These are phyloP conservation scores for Eclectus roratus DNA, from an alignment of 2,113 vertebrate species.

Conservation along the genomic window DNA sequence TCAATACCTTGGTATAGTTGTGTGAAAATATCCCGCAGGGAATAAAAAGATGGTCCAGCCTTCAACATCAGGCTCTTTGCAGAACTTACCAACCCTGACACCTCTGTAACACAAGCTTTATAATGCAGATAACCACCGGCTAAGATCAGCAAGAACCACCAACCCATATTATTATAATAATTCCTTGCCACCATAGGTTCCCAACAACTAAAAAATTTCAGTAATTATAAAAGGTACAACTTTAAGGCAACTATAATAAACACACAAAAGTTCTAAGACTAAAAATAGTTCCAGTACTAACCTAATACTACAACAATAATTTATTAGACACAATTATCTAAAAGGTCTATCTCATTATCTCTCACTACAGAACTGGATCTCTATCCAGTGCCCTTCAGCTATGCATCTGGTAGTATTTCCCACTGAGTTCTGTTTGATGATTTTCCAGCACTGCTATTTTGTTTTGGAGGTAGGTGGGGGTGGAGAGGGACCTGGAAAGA, in stretches of 20 bases:
- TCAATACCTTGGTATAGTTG: neutral
- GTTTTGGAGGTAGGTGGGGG: neutral
- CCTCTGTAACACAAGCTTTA: neutral
- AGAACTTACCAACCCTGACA: neutral
- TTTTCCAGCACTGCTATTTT: neutral
- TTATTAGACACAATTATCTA: neutral
- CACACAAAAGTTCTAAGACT: neutral
- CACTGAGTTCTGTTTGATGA: neutral
- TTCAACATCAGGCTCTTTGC: neutral
- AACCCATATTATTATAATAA: neutral
- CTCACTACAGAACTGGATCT: neutral
- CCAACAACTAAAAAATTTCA: neutral
- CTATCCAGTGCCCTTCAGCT: neutral
- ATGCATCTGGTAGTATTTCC: neutral
- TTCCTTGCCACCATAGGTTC: neutral
- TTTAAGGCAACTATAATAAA: neutral
- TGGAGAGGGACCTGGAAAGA: neutral
- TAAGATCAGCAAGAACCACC: neutral
- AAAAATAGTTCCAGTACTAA: neutral
- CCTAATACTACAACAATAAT: neutral
- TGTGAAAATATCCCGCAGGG: neutral
- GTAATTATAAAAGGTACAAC: neutral
- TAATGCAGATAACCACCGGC: neutral
- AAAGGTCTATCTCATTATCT: neutral
- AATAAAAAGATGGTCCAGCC: neutral